Evolutionary conservation across 2,113 vertebrate species (phyloP).

Genomic region (Bujurquina vittata): DNA sequence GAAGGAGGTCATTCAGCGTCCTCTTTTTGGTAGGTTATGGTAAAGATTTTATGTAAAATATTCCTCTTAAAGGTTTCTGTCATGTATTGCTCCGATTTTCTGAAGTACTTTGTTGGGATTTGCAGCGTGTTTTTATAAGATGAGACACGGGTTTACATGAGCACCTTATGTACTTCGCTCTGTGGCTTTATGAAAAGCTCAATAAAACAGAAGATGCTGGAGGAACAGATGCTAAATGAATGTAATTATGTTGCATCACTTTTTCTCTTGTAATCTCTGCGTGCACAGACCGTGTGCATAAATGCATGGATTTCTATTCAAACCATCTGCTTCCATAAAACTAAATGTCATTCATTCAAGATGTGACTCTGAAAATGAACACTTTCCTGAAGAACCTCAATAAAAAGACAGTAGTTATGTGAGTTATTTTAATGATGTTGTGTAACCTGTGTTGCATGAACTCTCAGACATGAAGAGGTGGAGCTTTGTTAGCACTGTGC

Average conservation of each 20-base stretch:
- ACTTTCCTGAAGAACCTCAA: not conserved
- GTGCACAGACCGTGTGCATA: not conserved
- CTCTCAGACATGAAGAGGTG: not conserved
- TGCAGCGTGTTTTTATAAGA: not conserved
- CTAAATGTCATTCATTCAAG: not conserved
- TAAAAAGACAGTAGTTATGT: not conserved
- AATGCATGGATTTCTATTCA: not conserved
- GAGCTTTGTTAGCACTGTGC: not conserved
- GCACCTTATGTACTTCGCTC: not conserved
- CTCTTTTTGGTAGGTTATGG: not conserved
- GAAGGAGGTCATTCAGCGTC: not conserved
- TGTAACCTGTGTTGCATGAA: not conserved
- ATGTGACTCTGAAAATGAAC: not conserved
- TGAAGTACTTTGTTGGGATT: not conserved
- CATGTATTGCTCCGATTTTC: not conserved
- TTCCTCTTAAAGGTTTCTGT: not conserved
- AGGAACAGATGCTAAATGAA: not conserved
- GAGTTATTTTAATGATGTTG: not conserved
- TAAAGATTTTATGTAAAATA: not conserved
- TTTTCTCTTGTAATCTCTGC: not conserved
- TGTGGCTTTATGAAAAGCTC: not conserved
- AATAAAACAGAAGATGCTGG: not conserved
- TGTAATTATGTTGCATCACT: no score
- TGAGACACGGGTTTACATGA: not conserved
- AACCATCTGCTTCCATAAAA: not conserved